Percentiles rank a stretch among this genome's conserved stretches.
These are phyloP conservation scores for Candoia aspera DNA, from an alignment of 2,113 vertebrate species.

Conservation along the genomic window DNA sequence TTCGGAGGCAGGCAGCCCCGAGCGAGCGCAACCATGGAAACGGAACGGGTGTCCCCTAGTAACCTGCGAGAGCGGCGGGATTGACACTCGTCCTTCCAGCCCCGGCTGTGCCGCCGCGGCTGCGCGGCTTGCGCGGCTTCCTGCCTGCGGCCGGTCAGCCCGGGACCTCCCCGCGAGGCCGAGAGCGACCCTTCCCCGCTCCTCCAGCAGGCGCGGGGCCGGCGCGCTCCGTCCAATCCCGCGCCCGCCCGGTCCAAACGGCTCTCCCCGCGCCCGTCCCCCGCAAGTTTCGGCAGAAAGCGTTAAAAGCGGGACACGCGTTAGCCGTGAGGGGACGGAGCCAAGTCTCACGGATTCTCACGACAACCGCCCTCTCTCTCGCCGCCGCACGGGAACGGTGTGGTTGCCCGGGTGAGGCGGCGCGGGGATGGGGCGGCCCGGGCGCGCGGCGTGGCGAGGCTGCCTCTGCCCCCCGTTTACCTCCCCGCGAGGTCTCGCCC, in stretches of 20 bases:
- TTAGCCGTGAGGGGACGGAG: not conserved
- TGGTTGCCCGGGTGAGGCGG: not conserved
- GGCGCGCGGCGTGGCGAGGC: not conserved
- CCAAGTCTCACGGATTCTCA: not conserved
- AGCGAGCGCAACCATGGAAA: slow-evolving; percentile 62
- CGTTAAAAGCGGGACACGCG: not conserved
- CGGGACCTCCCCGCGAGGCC: not conserved
- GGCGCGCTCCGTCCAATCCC: not conserved
- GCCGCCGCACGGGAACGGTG: not conserved
- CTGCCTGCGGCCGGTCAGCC: not conserved
- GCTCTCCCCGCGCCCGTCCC: not conserved
- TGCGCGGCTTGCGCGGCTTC: slow-evolving; percentile 10
- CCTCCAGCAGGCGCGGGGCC: not conserved
- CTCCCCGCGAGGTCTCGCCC: not conserved
- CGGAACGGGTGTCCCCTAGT: slow-evolving; percentile 57
- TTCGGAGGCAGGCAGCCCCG: not conserved
- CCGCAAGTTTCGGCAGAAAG: not conserved
- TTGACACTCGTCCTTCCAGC: not conserved
- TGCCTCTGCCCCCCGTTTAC: not conserved
- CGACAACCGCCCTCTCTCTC: not conserved
- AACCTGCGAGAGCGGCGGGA: slow-evolving; percentile 49
- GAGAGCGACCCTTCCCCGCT: not conserved
- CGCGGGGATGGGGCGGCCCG: not conserved
- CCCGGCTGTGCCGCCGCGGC: slow-evolving; percentile 16
- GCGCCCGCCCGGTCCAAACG: not conserved